Base-by-base conservation (phyloP, 1,140 invertebrate species). In the Lanistes nyassanus region DNA sequence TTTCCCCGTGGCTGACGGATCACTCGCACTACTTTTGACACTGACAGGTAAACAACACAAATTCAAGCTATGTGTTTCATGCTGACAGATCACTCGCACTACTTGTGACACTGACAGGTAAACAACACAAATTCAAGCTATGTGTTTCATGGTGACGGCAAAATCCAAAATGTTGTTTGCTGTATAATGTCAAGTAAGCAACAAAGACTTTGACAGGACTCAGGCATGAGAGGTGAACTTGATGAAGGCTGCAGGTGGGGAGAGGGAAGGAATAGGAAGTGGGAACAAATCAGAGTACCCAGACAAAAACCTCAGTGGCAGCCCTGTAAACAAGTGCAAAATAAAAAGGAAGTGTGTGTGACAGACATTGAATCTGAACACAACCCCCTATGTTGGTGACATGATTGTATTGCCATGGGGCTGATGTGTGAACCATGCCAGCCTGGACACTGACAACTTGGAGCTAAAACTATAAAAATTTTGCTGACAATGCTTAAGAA, bases 1-100 rank as follows among this genome's bases (percentile, higher is more conserved):
- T 89, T 89, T 36, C 89, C 88, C 74, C 88, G 74, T 26, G 89
- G 85, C 77, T 90, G 88, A 67, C 87, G 79, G 29, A 90, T 86
- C 84, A 90, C 89, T 39, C 89, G 80, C 11, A 87, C 84, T 68
- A 90, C 89, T 62, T 89, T 82, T 29, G 88, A 83, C 37, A 89
- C 84, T 72, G 66, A 37, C 11, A 4, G n/a, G 23, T 16, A 5
- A n/a, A 60, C 11, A 34, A 26, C 90, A 74, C 36, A 83, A 76
- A 79, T 53, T 23, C 74, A 78, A 75, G 19, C 65, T 13, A n/a
- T n/a, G n/a, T n/a, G n/a, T n/a, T n/a, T n/a, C n/a, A n/a, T n/a
- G 85, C 77, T 90, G 88, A 67, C 87, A 78, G 29, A 90, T 86
- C 84, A 90, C 89, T 39, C 89, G 80, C 11, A 87, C 84, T 68